These are phyloP conservation scores for Mesocricetus auratus DNA, from an alignment of 2,113 vertebrate species.

Conservation along the genomic window DNA sequence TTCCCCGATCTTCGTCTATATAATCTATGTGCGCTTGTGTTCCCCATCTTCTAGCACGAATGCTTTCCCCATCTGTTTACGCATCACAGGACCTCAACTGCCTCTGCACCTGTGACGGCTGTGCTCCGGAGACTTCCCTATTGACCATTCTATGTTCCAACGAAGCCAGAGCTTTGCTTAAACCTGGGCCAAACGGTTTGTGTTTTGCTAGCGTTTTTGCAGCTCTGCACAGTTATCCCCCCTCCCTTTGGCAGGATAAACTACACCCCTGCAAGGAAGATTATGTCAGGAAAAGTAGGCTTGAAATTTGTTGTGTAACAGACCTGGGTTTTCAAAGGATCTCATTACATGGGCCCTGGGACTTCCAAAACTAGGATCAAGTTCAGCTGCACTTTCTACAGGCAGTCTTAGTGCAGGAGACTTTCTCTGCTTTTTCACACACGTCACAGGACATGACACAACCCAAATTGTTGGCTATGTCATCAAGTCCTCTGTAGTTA, in stretches of 20 bases:
- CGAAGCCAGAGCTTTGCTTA: slow-evolving; percentile 52
- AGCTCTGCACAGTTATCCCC: neutral
- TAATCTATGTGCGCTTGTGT: neutral
- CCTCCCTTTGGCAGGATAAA: slow-evolving; percentile 44
- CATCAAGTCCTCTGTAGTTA: neutral
- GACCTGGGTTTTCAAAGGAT: slow-evolving; percentile 41
- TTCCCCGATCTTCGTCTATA: slow-evolving; percentile 7
- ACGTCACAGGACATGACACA: neutral
- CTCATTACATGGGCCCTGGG: slow-evolving; percentile 57
- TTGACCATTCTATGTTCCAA: slow-evolving; percentile 39
- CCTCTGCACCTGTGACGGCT: slow-evolving; percentile 56
- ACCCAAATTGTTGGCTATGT: neutral
- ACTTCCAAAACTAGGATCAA: slow-evolving; percentile 23
- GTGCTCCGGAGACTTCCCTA: slow-evolving; percentile 43
- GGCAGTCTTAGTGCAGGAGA: neutral
- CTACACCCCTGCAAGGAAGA: slow-evolving; percentile 55
- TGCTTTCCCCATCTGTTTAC: slow-evolving; percentile 51
- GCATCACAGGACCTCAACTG: neutral
- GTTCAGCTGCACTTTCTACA: neutral
- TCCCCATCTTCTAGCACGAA: slow-evolving; percentile 55
- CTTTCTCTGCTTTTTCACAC: neutral
- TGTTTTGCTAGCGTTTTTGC: slow-evolving; percentile 62
- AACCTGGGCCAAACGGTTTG: slow-evolving; percentile 59
- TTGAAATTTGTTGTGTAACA: slow-evolving; percentile 74
- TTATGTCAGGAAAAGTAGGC: slow-evolving; percentile 66